Percentiles rank a stretch among this genome's conserved stretches.
Evolutionary conservation across 2,797 vertebrate species (phyloP).

Genomic region (Podargus strigoides): DNA sequence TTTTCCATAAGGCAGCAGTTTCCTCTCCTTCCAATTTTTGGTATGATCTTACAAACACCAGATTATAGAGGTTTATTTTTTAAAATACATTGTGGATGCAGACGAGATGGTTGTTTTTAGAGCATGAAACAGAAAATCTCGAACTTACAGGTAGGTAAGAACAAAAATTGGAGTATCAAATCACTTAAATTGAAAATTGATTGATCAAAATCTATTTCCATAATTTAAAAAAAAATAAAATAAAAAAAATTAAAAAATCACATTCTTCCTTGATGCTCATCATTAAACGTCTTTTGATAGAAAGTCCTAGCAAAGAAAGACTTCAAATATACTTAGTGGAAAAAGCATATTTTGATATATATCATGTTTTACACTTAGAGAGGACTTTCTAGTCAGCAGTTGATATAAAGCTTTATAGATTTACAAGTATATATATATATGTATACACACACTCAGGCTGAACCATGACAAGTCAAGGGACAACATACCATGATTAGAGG

Average conservation of each 20-base stretch:
- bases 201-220: background rate
- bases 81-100: background rate
- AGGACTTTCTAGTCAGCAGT: background rate
- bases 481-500: background rate
- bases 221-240: background rate
- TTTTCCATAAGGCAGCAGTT: background rate
- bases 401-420: background rate
- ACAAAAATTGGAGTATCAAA: background rate
- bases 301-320: background rate
- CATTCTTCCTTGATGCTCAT: background rate
- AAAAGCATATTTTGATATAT: background rate
- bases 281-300: background rate
- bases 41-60: background rate
- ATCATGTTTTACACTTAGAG: background rate
- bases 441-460: background rate
- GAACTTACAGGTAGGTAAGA: background rate
- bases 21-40: background rate
- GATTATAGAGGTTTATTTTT: background rate
- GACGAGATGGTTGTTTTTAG: background rate
- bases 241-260: too few relatives aligned
- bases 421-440: background rate
- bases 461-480: background rate
- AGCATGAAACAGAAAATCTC: background rate
- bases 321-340: background rate
- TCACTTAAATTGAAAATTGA: background rate